Evolutionary conservation across 2,888 invertebrate genomes (phyloP), one percentile per base, ranked within the genome.

Genomic region (Tubulanus polymorphus): DNA sequence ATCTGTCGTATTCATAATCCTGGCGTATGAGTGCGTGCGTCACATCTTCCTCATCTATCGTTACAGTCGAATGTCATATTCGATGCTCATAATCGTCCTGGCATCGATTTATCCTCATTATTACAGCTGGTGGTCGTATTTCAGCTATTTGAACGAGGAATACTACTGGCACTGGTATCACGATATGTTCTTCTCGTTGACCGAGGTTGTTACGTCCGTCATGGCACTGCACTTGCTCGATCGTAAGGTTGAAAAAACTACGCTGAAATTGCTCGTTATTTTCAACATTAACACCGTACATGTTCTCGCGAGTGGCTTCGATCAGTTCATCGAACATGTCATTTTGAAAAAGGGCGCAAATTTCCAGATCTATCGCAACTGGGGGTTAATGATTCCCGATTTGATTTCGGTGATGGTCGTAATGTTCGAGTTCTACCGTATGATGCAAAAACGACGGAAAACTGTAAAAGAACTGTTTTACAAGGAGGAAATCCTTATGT

Each of bases 321-420:
- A 76, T 57, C 76, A 76, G 68, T 77, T 77, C 57, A 67, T 75
- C 6, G 53, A 57, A 5, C 72, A 76, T 48, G 70, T 76, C 0
- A 54, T 76, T 3, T 61, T 67, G 25, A 68, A 70, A 2, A 50
- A 64, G 23, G 75, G 74, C 12, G 61, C 63, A 10, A 59, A 53
- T 15, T 75, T 74, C 54, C 75, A 75, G 55, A 74, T 70, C 35
- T 66, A 65, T 1, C 62, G 78, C 18, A 70, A 77, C 53, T 57
- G 76, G 25, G 76, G 70, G 0, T 56, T 78, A 48, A 71, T 76
- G 73, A 58, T 73, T 3, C 76, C 76, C 0, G 78, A 78, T 57
- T 26, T 73, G 15, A 57, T 74, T 5, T 75, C 75, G 68, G 80
- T 87, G 27, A 63, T 83, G 20, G 78, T 88, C 59, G 85, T 87